These are phyloP conservation scores for Sebastes umbrosus DNA, from an alignment of 2,797 vertebrate genomes.

Conservation along the genomic window DNA sequence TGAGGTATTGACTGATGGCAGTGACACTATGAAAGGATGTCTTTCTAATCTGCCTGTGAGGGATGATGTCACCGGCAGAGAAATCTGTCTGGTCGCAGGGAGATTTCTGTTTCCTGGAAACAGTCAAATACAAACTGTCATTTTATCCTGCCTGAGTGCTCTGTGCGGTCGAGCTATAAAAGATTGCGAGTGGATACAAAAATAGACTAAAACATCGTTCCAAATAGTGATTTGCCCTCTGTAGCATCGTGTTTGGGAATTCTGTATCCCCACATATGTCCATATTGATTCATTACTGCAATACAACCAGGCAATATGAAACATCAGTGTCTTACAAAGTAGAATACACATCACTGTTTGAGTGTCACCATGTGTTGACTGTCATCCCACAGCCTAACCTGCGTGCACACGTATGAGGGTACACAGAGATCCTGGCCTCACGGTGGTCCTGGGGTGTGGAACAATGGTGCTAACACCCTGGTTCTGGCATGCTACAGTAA, in stretches of 20 bases:
- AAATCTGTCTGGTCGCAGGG: slow-evolving; percentile 17
- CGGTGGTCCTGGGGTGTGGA: slow-evolving; percentile 9
- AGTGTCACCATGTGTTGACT: background rate
- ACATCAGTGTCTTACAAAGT: background rate
- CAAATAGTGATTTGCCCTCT: background rate
- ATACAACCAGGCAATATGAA: background rate
- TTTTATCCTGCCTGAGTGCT: slow-evolving; percentile 7
- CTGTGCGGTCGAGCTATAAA: background rate
- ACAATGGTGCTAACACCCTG: slow-evolving; percentile 53
- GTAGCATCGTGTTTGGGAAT: background rate
- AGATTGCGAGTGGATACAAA: background rate
- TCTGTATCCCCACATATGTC: background rate
- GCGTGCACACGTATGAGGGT: background rate
- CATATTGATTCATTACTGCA: background rate
- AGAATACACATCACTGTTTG: background rate
- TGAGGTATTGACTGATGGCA: slow-evolving; percentile 10
- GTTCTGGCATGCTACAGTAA: slow-evolving; percentile 48
- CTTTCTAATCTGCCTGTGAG: slow-evolving; percentile 28
- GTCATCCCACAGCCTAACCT: background rate
- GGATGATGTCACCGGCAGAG: slow-evolving; percentile 39
- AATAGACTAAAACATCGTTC: slow-evolving; percentile 12
- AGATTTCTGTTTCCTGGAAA: slow-evolving; percentile 60
- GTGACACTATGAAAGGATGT: slow-evolving; percentile 18
- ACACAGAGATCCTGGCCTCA: slow-evolving; percentile 5
- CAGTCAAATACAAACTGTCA: slow-evolving; percentile 48